Percentiles rank a stretch among this genome's conserved stretches.
Conservation (phyloP, 2,113 vertebrate species). For the Riparia riparia region DNA sequence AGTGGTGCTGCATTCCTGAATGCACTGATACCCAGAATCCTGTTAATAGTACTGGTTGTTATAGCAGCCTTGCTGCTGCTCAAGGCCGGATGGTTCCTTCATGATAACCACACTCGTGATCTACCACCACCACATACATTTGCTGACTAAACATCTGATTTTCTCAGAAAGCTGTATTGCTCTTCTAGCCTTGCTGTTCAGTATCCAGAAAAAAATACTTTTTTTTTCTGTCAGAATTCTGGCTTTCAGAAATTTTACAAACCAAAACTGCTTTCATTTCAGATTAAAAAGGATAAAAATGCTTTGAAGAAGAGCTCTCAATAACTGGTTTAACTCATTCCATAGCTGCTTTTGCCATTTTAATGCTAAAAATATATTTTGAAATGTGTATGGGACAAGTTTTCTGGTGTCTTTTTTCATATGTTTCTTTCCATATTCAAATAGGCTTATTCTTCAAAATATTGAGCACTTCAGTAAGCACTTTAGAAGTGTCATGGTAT, state of each 20-base stretch:
- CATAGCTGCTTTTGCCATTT: not conserved
- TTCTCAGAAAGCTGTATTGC: not conserved
- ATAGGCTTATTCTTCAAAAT: not conserved
- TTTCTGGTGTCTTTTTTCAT: not conserved
- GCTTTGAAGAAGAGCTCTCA: not conserved
- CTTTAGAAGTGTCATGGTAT: not conserved
- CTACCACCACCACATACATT: not conserved
- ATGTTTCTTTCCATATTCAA: not conserved
- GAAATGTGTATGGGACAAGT: not conserved
- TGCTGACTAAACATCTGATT: not conserved
- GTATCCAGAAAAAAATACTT: not conserved
- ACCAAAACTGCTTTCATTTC: not conserved
- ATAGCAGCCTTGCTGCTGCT: not conserved
- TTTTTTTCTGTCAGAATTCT: not conserved
- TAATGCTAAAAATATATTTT: not conserved
- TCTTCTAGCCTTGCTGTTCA: not conserved
- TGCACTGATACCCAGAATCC: not conserved
- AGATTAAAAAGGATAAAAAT: slow-evolving; percentile 37
- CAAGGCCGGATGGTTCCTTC: not conserved
- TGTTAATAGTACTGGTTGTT: not conserved
- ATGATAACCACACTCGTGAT: not conserved
- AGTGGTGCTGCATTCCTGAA: not conserved
- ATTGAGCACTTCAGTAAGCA: not conserved
- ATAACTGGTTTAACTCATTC: not conserved
- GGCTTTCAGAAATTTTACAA: slow-evolving; percentile 39